These are phyloP conservation scores for Gerris lacustris DNA, from an alignment of 2,888 invertebrate genomes.

Conservation along the genomic window DNA sequence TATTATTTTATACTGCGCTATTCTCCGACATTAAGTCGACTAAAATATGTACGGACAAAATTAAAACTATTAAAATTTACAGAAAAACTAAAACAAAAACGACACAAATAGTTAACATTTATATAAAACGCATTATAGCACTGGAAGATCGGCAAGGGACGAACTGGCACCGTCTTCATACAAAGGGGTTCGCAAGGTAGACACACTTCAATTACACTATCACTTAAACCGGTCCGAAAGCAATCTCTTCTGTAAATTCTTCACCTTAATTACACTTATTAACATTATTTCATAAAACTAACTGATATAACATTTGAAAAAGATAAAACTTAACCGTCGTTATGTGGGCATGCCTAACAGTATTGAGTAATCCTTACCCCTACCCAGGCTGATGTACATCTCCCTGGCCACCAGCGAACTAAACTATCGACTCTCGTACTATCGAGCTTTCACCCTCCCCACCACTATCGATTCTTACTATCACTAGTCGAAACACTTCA, in stretches of 20 bases:
- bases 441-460: not conserved
- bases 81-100: no score
- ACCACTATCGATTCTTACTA: not conserved
- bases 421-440: not conserved
- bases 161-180: not conserved
- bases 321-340: slow-evolving; percentile 3
- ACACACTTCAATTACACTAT: not conserved
- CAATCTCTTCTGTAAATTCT: not conserved
- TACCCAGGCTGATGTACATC: not conserved
- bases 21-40: no score
- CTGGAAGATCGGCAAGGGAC: no score
- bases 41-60: no score
- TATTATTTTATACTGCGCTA: no score
- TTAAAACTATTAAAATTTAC: no score
- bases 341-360: not conserved
- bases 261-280: not conserved
- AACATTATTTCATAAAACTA: not conserved
- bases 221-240: not conserved
- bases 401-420: not conserved
- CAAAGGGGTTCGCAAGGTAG: not conserved
- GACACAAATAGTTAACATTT: no score
- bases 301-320: not conserved
- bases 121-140: no score
- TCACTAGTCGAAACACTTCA: no score
- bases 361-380: not conserved